phyloP scores from a whole-genome alignment of 2,113 vertebrate genomes.

The Candoia aspera region DNA sequence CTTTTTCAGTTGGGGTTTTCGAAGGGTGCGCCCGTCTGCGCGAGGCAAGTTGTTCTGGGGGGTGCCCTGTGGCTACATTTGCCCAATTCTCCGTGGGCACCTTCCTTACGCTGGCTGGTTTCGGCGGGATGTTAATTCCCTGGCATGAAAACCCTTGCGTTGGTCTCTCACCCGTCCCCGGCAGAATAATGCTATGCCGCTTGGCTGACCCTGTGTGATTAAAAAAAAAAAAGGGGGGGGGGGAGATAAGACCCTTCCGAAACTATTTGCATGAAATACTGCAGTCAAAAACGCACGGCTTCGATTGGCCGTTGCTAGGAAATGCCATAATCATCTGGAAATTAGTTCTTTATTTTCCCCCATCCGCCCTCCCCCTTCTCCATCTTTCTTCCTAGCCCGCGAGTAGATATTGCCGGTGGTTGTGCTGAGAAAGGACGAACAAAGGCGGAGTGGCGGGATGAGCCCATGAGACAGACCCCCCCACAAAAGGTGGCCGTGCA shows the following conservation, averaged over 20 bases:
- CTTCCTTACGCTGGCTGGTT: background rate
- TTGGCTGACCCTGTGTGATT: constrained; percentile 60
- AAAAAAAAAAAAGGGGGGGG: background rate
- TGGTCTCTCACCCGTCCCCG: constrained; percentile 63
- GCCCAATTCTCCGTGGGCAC: background rate
- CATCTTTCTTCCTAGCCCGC: constrained; percentile 22
- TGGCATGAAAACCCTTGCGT: constrained; percentile 36
- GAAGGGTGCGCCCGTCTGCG: background rate
- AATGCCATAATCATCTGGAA: constrained; percentile 75
- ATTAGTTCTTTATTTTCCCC: constrained; percentile 56
- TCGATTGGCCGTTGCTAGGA: constrained; percentile 74
- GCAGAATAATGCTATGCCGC: constrained; percentile 62
- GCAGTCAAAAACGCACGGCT: constrained; percentile 65
- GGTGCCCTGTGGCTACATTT: background rate
- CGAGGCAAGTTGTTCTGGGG: background rate
- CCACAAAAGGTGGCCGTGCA: constrained; percentile 29
- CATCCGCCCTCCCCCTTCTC: background rate
- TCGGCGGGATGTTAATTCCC: background rate
- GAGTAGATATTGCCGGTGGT: constrained; percentile 63
- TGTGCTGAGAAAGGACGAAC: constrained; percentile 64
- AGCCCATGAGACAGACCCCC: background rate
- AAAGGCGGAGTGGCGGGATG: constrained; percentile 59
- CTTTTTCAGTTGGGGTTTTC: background rate
- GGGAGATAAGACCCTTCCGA: constrained; percentile 45
- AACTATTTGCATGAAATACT: constrained; percentile 76